Base-by-base conservation (phyloP, 2,888 invertebrate species). In the Sycophila texana region DNA sequence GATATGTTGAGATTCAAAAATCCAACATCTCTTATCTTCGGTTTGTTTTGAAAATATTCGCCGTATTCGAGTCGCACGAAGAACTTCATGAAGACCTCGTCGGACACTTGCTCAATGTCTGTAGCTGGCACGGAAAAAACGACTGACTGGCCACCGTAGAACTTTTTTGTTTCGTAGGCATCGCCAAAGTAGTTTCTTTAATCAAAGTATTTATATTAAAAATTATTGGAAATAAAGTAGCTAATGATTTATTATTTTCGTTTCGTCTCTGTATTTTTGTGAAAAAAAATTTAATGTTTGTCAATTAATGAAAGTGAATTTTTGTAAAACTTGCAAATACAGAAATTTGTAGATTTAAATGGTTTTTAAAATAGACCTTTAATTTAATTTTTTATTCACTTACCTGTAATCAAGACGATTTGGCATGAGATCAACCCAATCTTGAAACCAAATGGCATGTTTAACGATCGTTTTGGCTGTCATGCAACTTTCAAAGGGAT, bases 61-160 rank as follows among this genome's bases (percentile, higher is more conserved):
- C 86, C 86, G 22, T 86, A 77, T 67, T 80, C 74, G 16, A 76
- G 78, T 4, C 74, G 77, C 2, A 58, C 81, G 0, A 7, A 13
- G 16, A 81, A 16, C 2, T 79, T 47, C 0, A 79, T 12, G 4
- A 0, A 16, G 12, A 68, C 13, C 2, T 57, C 60, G 5, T 51
- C 2, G 18, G 22, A 16, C 13, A 65, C n/a, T 1, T 58, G 1
- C 22, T 82, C 74, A 0, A 89, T 82, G 4, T 68, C 74, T 1
- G 60, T 47, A n/a, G 83, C 77, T 2, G 88, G 85, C 2, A 89
- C 22, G 4, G 88, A 77, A 67, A 89, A 88, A 4, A 89, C 83
- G 5, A 89, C 75, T 7, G 89, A 89, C 74, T 83, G 86, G 2
- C 89, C 89, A n/a, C 89, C 88, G 79, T 88, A 76, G 72, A 89